Percentiles rank a stretch among this genome's conserved stretches.
Conservation (phyloP, 2,797 vertebrate genomes). For the Gadopsis marmoratus region DNA sequence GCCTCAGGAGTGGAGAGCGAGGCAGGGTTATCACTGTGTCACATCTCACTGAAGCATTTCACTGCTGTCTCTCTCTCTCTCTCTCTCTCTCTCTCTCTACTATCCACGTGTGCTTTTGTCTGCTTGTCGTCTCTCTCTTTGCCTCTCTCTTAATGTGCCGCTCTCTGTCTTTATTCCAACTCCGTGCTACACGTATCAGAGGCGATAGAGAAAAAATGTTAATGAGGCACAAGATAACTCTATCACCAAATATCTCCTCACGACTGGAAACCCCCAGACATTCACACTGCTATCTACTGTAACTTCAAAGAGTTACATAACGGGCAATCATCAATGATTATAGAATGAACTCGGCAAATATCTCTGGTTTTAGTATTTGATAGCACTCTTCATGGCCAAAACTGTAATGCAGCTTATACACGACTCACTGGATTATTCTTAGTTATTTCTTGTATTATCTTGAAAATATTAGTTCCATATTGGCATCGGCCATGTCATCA, state of each 20-base stretch:
- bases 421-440: background rate
- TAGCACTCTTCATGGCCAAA: background rate
- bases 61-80: background rate
- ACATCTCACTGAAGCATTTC: constrained; percentile 22
- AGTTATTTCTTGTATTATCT: background rate
- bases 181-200: constrained; percentile 13
- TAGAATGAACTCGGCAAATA: background rate
- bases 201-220: constrained; percentile 13
- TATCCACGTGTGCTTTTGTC: constrained; percentile 27
- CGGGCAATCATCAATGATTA: constrained; percentile 4
- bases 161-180: constrained; percentile 8
- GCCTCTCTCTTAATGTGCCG: constrained; percentile 9
- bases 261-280: constrained; percentile 23
- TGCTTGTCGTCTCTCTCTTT: constrained; percentile 25
- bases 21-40: constrained; percentile 41
- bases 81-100: constrained; percentile 1
- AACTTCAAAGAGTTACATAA: constrained; percentile 26
- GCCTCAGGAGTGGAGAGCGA: constrained; percentile 18
- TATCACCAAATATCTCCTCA: constrained; percentile 20
- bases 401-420: background rate
- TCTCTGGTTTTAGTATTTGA: background rate
- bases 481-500: background rate
- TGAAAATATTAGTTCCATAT: background rate
- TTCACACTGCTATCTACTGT: constrained; percentile 14
- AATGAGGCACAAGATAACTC: constrained; percentile 31